Evolutionary conservation across 1,140 invertebrate genomes (phyloP), one percentile per base, ranked within the genome.

Genomic region (Papilio aristodemus): DNA sequence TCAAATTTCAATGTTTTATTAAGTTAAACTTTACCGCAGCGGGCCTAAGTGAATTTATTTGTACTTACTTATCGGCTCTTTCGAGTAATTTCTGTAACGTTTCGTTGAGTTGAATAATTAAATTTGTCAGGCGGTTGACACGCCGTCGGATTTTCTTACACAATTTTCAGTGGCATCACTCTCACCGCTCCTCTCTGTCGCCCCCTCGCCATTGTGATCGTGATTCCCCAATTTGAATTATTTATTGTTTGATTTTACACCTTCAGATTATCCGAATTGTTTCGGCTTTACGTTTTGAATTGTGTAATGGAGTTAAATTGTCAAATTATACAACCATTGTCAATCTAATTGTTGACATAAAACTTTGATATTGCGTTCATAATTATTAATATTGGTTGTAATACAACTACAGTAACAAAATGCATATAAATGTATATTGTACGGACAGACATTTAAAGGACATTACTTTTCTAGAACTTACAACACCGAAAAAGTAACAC

Each of bases 41-140:
- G 78, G 80, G 81, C 85, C 72, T 91, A 91, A 91, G 83, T 88
- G 87, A 90, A 91, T 91, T 91, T 91, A 88, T 91, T 85, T 85
- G 81, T 91, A 91, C 87, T 90, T 90, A 90, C 87, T 90, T 91
- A 91, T 90, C 81, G 86, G 81, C 81, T 83, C 80, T 75, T 79
- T 73, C 84, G 87, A 90, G 86, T 90, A 86, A 87, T 91, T 86
- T 89, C 84, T 84, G 84, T 89, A 89, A 90, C 89, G 85, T 89
- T 90, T 88, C 86, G 81, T 80, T 89, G 89, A 90, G 83, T 91
- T 87, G 87, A 90, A 89, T 91, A 91, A 91, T 91, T 88, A 85
- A 87, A 89, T 91, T 90, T 91, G 87, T 89, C 89, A 91, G 78
- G 79, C 81, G 87, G 82, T 89, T 90, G 89, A 87, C 87, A 80